Evolutionary conservation across 2,113 vertebrate species (phyloP).

Genomic region (Anarrhichthys ocellatus): DNA sequence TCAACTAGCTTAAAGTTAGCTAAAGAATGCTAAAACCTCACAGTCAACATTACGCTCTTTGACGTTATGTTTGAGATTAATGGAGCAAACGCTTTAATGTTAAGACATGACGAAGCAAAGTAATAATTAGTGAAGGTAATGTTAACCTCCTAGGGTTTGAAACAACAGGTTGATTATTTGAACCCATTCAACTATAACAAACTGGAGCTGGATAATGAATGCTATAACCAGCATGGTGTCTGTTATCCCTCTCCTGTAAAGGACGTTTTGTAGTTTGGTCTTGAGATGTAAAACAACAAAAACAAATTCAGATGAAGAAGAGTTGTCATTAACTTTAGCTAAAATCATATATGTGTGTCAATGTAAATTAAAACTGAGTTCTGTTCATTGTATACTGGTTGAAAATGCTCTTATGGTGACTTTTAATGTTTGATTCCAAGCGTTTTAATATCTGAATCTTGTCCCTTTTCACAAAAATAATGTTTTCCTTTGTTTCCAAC

Average conservation of each 20-base stretch:
- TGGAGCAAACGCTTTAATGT: neutral
- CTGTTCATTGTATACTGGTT: neutral
- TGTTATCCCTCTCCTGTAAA: neutral
- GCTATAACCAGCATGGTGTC: neutral
- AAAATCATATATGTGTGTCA: neutral
- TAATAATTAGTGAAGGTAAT: neutral
- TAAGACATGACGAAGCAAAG: neutral
- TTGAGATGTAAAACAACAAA: neutral
- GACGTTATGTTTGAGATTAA: neutral
- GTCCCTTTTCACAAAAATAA: neutral
- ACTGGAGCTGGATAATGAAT: neutral
- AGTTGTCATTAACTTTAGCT: neutral
- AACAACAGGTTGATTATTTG: neutral
- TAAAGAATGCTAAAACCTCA: slow-evolving; percentile 19
- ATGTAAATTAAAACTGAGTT: neutral
- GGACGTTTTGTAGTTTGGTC: neutral
- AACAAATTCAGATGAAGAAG: no score
- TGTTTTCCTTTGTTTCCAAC: neutral
- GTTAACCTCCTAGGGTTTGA: neutral
- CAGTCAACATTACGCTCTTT: neutral
- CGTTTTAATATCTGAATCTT: neutral
- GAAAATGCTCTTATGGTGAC: neutral
- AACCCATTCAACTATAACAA: neutral
- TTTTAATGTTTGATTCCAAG: neutral
- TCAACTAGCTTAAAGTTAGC: slow-evolving; percentile 21